phyloP scores from a whole-genome alignment of 1,140 invertebrate species.

The Pogonus chalceus region DNA sequence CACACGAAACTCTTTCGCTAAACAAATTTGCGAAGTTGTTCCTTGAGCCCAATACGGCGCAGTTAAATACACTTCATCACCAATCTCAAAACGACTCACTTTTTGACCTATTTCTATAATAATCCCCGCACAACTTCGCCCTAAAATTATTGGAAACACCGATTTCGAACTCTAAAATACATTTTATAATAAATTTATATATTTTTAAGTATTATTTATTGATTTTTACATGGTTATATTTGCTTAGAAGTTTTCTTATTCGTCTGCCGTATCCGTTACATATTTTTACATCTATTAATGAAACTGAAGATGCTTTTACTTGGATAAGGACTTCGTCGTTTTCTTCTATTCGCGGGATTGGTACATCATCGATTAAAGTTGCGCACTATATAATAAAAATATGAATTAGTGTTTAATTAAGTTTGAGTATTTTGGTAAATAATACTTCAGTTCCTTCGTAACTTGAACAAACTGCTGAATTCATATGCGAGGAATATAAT shows the following conservation, averaged over 20 bases:
- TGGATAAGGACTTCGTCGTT: slow-evolving; percentile 53
- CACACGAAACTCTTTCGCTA: slow-evolving; percentile 45
- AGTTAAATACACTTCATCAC: slow-evolving; percentile 54
- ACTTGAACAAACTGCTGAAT: slow-evolving; percentile 41
- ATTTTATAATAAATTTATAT: slow-evolving; percentile 1
- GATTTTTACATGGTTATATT: slow-evolving; percentile 41
- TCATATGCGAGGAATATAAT: slow-evolving; percentile 37
- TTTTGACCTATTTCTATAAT: slow-evolving; percentile 51
- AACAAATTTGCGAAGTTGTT: slow-evolving; percentile 50
- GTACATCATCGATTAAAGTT: slow-evolving; percentile 42
- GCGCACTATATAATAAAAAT: slow-evolving; percentile 37
- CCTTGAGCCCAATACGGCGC: slow-evolving; percentile 48
- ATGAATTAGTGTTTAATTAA: slow-evolving; percentile 15
- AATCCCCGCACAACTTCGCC: slow-evolving; percentile 58
- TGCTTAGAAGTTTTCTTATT: slow-evolving; percentile 43
- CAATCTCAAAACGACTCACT: slow-evolving; percentile 49
- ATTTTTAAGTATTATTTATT: slow-evolving; percentile 8
- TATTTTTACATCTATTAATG: slow-evolving; percentile 53
- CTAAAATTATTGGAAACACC: slow-evolving; percentile 51
- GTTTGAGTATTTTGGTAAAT: no score
- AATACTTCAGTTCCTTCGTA: slow-evolving; percentile 46
- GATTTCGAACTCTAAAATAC: slow-evolving; percentile 36
- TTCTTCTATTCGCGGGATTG: slow-evolving; percentile 42
- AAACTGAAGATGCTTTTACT: slow-evolving; percentile 53
- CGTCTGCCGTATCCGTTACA: slow-evolving; percentile 49